Evolutionary conservation across 2,113 vertebrate genomes (phyloP), one percentile per base, ranked within the genome.

Genomic region (Amia ocellicauda): DNA sequence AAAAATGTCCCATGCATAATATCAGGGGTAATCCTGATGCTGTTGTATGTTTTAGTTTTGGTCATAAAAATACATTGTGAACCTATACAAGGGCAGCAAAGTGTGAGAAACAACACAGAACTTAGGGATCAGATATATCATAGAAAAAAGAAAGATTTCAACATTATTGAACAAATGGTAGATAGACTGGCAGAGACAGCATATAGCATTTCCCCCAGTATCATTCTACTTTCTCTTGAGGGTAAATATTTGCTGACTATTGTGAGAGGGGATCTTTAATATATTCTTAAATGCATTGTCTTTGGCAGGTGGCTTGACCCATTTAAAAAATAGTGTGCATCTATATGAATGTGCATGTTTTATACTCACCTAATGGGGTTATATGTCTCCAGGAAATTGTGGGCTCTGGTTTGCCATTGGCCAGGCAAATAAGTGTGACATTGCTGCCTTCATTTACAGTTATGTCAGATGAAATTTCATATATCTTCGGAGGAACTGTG

Each of bases 321-420:
- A 43, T 16, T 16, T 27, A 26, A 51, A 43, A 36, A 3, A 60
- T 41, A n/a, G 8, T 42, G 9, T 60, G 27, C 43, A 27, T 45
- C 45, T 52, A 3, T 28, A 8, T 11, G 3, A 42, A 58, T 17
- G 13, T 23, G 11, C 2, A 17, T 1, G 40, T 13, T 45, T 10
- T 8, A 45, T 1, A 67, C 89, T 89, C 84, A 98, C 97, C 97
- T 54, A 91, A 96, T 22, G 96, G 97, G 68, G 95, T 96, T 89
- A 98, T 98, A 75, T 98, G 96, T 80, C 93, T 91, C 97, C 97
- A 99, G 66, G 93, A 95, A 73, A 99, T 98, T 73, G 89, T 89
- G 26, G 96, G 94, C 74, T 99, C 96, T 4, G 97, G 97, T 71
- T 98, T 98, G 57, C 97, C 96, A 11, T 86, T 94, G 83, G 96